Base-by-base conservation (phyloP, 1,140 invertebrate species). In the Euura saliciscinereae region DNA sequence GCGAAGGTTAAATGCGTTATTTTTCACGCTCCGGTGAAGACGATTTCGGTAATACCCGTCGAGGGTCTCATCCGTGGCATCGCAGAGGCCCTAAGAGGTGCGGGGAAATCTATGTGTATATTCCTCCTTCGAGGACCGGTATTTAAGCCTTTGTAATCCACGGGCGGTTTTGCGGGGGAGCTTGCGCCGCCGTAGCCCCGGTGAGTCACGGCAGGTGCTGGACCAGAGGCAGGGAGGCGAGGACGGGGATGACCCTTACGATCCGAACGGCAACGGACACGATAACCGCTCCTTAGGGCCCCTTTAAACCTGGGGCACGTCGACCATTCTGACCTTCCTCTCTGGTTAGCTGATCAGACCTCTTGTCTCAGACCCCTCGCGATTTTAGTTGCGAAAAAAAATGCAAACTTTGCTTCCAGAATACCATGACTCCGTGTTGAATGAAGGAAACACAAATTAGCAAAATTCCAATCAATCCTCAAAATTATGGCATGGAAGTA, bases 71-170 rank as follows among this genome's bases (percentile, higher is more conserved):
- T 28, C 28, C 28, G 28, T 28, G 28, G 28, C 28, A 28, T 28
- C 28, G 28, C 28, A 28, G 28, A 28, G 28, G 28, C 28, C 28
- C 28, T 28, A 28, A 28, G 28, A 28, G 28, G 28, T 28, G 28
- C 28, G 28, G 28, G 28, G 28, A 1, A 28, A 28, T 3, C 10
- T n/a, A 6, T 59, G 13, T 75, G 78, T 78, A 76, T 75, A 81
- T 79, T 78, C 70, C 74, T 72, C 74, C 73, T 75, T 77, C 79
- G 51, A 59, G 51, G 51, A 79, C 77, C 77, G 79, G 79, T 82
- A 83, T 83, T 84, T 83, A 83, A 82, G 82, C 82, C 83, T 84
- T 82, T 83, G 81, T 83, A 83, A 83, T 83, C 83, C 78, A 78
- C 78, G 70, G 44, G 82, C 51, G 81, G 78, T 84, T 83, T 82